Evolutionary conservation across 2,888 invertebrate genomes (phyloP).

Genomic region (Pheosia gnoma): DNA sequence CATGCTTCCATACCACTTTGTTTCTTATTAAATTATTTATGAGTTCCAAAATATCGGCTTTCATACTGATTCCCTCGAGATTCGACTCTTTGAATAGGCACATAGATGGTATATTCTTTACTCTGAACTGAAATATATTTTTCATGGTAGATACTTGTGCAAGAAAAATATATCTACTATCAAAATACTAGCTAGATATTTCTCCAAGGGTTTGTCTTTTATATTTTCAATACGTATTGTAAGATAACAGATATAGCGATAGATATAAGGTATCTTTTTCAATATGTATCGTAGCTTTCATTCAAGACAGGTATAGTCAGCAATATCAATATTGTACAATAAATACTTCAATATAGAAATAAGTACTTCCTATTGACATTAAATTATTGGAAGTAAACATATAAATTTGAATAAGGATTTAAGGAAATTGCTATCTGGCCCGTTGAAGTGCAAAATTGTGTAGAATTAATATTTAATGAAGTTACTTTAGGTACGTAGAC

Average conservation of each 20-base stretch:
- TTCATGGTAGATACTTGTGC: background rate
- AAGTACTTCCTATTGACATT: no score
- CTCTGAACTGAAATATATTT: conserved; percentile 8
- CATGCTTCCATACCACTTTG: conserved; percentile 28
- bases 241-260: background rate
- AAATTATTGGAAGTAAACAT: no score
- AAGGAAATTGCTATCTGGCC: no score
- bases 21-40: conserved; percentile 43
- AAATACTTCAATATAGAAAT: no score
- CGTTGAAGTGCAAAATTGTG: no score
- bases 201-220: background rate
- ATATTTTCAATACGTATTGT: background rate
- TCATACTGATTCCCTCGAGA: conserved; percentile 24
- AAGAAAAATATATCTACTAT: background rate
- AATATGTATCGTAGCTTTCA: no score
- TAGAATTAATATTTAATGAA: no score
- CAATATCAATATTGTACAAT: no score
- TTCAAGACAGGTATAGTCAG: no score
- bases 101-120: conserved; percentile 23
- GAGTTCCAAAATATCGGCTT: conserved; percentile 41
- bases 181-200: background rate
- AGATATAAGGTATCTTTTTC: no score
- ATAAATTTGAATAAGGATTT: no score
- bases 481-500: no score
- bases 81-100: conserved; percentile 28